Percentiles rank a stretch among this genome's conserved stretches.
These are phyloP conservation scores for Sebastes kiyomatsui DNA, from an alignment of 2,797 vertebrate genomes.

Conservation along the genomic window DNA sequence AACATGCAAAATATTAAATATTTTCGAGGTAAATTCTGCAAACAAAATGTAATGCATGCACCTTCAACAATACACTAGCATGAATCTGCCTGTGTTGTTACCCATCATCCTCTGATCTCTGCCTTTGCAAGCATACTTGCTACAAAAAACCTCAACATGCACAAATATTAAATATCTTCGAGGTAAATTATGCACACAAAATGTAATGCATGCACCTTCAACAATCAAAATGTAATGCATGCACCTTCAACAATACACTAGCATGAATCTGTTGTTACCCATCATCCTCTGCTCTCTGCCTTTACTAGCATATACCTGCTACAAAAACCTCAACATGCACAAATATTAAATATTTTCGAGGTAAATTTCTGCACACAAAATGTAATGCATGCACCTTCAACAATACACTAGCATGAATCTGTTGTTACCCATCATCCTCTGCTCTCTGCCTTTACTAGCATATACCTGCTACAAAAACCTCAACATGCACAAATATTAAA, in stretches of 20 bases:
- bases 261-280: too few species aligned
- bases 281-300: too few species aligned
- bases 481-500: neutral
- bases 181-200: too few species aligned
- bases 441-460: neutral
- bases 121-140: neutral
- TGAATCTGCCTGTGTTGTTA: neutral
- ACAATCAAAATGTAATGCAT: too few species aligned
- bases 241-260: too few species aligned
- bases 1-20: neutral
- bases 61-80: neutral
- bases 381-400: neutral
- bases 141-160: too few species aligned
- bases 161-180: too few species aligned
- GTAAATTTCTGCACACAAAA: too few species aligned
- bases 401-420: neutral
- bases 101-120: constrained; percentile 8
- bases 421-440: constrained; percentile 13
- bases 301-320: rapidly evolving
- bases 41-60: neutral
- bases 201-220: too few species aligned
- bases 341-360: too few species aligned
- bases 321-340: too few species aligned
- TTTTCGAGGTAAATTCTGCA: neutral
- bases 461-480: neutral